Evolutionary conservation across 2,888 invertebrate species (phyloP).

Genomic region (Noctua pronuba): DNA sequence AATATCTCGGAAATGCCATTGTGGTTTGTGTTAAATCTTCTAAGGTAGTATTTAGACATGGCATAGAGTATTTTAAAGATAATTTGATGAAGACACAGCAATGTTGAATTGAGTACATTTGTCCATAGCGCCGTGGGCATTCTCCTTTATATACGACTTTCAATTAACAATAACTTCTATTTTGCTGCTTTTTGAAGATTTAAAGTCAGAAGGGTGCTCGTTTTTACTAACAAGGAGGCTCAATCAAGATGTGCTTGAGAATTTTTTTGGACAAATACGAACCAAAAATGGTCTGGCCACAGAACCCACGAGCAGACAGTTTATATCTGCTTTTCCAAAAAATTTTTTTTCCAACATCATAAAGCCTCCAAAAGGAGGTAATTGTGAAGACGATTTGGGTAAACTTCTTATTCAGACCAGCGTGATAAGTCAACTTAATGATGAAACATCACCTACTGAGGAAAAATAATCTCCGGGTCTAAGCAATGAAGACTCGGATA

Average conservation of each 20-base stretch:
- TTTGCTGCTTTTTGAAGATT: no score
- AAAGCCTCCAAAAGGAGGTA: constrained; percentile 23
- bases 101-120: no score
- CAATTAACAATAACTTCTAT: constrained; percentile 34
- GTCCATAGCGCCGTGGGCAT: no score
- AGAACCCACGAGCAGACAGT: constrained; percentile 16
- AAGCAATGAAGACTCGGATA: neutral
- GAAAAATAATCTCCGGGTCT: neutral
- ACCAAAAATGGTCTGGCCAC: constrained; percentile 17
- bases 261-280: constrained; percentile 28
- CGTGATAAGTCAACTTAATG: constrained; percentile 5
- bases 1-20: no score
- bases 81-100: no score
- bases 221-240: constrained; percentile 22
- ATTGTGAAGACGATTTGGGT: constrained; percentile 21
- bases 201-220: constrained; percentile 11
- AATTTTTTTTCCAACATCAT: constrained; percentile 2
- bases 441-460: neutral
- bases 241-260: constrained; percentile 24
- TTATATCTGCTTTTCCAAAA: constrained; percentile 16
- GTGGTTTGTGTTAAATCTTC: no score
- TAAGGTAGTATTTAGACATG: no score
- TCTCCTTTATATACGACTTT: constrained; percentile 27
- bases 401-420: constrained; percentile 17
- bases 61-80: no score